These are phyloP conservation scores for Palythoa caribaeorum DNA, from an alignment of 92 coral and sea anemone genomes.

Conservation along the genomic window DNA sequence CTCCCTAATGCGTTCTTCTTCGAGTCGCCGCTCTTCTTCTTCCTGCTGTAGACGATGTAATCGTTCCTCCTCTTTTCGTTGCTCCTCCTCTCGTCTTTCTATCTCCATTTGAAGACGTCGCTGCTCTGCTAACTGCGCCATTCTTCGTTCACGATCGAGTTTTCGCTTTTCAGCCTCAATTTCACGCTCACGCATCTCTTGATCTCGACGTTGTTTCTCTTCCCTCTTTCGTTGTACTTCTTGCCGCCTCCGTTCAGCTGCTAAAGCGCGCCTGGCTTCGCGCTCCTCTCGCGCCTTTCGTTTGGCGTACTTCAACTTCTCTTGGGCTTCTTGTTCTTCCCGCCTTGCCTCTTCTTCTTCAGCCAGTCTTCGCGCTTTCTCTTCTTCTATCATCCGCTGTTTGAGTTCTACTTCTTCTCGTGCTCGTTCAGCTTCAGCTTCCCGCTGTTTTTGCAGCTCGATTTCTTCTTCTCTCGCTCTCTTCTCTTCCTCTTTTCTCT, in stretches of 20 bases:
- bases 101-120: conserved; percentile 82
- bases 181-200: conserved; percentile 92
- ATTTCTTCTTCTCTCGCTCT: conserved; percentile 68
- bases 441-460: conserved; percentile 77
- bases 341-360: conserved; percentile 87
- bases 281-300: conserved; percentile 95
- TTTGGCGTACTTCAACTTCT: conserved; percentile 69
- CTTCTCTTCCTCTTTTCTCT: conserved; percentile 77
- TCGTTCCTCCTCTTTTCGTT: conserved; percentile 87
- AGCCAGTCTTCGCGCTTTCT: conserved; percentile 71
- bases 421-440: conserved; percentile 77
- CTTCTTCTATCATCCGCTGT: conserved; percentile 86
- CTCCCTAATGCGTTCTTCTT: conserved; percentile 90
- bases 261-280: conserved; percentile 88
- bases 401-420: conserved; percentile 83
- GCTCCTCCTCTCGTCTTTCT: conserved; percentile 87
- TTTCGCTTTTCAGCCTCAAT: conserved; percentile 80
- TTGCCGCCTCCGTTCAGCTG: conserved; percentile 90
- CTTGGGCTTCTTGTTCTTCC: conserved; percentile 87
- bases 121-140: conserved; percentile 82
- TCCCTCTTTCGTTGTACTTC: conserved; percentile 95
- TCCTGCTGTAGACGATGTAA: conserved; percentile 73
- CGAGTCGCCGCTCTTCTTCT: conserved; percentile 87
- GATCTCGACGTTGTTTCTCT: conserved; percentile 91
- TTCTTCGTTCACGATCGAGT: conserved; percentile 85